Conservation (phyloP, 2,797 vertebrate species). For the Phataginus tricuspis region DNA sequence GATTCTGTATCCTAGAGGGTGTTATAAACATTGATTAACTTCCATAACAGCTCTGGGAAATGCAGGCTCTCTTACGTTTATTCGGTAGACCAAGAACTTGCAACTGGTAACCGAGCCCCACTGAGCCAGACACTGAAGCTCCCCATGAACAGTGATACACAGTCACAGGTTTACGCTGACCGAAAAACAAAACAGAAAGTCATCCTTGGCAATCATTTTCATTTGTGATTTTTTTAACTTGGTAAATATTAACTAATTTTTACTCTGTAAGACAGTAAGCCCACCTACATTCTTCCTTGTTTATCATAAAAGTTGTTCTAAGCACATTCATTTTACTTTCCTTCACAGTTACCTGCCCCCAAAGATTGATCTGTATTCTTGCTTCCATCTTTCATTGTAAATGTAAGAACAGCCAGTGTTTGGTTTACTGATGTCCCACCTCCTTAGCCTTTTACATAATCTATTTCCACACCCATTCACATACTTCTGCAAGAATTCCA, state of each 20-base stretch:
- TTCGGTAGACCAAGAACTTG: conserved; percentile 34
- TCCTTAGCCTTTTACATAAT: not conserved
- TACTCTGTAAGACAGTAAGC: not conserved
- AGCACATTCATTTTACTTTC: not conserved
- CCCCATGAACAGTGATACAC: not conserved
- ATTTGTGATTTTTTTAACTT: not conserved
- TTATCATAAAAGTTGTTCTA: not conserved
- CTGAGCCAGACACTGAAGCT: not conserved
- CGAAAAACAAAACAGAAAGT: not conserved
- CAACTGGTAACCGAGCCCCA: conserved; percentile 34
- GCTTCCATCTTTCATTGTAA: not conserved
- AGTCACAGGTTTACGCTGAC: not conserved
- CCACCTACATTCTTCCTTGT: not conserved
- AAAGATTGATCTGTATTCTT: not conserved
- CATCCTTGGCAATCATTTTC: not conserved
- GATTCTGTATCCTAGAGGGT: not conserved
- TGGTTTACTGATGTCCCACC: not conserved
- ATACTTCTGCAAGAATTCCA: not conserved
- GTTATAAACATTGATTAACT: conserved; percentile 59
- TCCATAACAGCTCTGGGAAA: conserved; percentile 43
- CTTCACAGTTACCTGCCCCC: not conserved
- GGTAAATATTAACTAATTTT: conserved; percentile 44
- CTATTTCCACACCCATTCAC: not conserved
- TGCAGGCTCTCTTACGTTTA: not conserved
- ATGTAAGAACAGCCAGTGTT: not conserved